Percentiles rank a stretch among this genome's conserved stretches.
Conservation (phyloP, 2,113 vertebrate genomes). For the Dascyllus trimaculatus region DNA sequence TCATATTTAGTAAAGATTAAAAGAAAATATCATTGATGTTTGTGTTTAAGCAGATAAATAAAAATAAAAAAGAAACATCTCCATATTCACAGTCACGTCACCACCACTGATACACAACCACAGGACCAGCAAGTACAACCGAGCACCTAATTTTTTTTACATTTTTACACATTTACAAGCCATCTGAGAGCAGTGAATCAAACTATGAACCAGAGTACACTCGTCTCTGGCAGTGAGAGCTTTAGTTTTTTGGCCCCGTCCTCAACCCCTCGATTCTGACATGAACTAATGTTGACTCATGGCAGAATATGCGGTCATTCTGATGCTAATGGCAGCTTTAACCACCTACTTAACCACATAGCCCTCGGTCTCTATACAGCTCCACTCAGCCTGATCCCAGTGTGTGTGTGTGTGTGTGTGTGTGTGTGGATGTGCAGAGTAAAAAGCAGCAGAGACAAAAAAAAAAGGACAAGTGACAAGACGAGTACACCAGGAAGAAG, state of each 20-base stretch:
- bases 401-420: slow-evolving; percentile 40
- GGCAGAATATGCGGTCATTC: slow-evolving; percentile 80
- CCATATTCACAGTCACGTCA: neutral
- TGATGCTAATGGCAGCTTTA: slow-evolving; percentile 84
- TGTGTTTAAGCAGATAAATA: too few species aligned
- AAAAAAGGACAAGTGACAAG: neutral
- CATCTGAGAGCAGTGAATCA: slow-evolving; percentile 2
- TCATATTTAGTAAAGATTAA: too few species aligned
- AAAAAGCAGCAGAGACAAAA: neutral
- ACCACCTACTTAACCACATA: slow-evolving; percentile 81
- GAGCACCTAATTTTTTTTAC: neutral
- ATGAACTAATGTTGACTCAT: slow-evolving; percentile 85
- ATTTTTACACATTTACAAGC: slow-evolving; percentile 15
- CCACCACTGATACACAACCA: neutral
- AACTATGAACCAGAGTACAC: slow-evolving; percentile 43
- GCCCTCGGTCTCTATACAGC: slow-evolving; percentile 69
- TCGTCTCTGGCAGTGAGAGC: slow-evolving; percentile 44
- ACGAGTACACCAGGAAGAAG: slow-evolving; percentile 17
- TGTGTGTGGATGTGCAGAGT: neutral
- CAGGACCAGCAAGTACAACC: neutral
- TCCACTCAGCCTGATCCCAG: slow-evolving; percentile 55
- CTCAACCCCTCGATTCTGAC: slow-evolving; percentile 71
- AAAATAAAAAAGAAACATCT: too few species aligned
- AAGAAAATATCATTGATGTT: too few species aligned
- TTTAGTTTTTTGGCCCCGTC: slow-evolving; percentile 57